These are phyloP conservation scores for Gasterosteus nipponicus DNA, from an alignment of 2,113 vertebrate species.

Conservation along the genomic window DNA sequence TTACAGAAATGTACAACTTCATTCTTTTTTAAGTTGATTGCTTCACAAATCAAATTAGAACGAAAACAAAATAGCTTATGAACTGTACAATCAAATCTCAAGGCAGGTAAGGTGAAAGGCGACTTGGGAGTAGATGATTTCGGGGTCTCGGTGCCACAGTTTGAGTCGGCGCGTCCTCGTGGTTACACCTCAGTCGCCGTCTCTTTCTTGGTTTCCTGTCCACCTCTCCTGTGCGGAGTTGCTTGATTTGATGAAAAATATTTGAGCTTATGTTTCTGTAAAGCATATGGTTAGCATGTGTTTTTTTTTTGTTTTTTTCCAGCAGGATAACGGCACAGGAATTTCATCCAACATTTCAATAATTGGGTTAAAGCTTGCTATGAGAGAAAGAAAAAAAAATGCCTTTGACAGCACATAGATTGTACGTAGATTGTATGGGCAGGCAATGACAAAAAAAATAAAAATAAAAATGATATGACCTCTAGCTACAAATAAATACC, in stretches of 20 bases:
- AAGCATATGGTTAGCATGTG: constrained; percentile 65
- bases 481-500: constrained; percentile 86
- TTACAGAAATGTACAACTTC: constrained; percentile 75
- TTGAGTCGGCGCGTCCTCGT: constrained; percentile 13
- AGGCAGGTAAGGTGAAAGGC: constrained; percentile 55
- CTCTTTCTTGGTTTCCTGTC: constrained; percentile 37
- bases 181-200: constrained; percentile 15
- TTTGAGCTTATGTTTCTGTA: constrained; percentile 74
- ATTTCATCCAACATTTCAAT: constrained; percentile 64
- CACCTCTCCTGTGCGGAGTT: constrained; percentile 27
- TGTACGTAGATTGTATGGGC: constrained; percentile 20
- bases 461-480: constrained; percentile 61
- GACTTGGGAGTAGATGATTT: constrained; percentile 49
- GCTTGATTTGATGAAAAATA: constrained; percentile 51
- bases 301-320: constrained; percentile 17
- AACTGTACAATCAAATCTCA: constrained; percentile 80
- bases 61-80: constrained; percentile 81
- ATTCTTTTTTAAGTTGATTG: constrained; percentile 61
- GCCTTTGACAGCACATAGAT: constrained; percentile 32
- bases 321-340: constrained; percentile 63
- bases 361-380: constrained; percentile 70
- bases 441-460: constrained; percentile 33
- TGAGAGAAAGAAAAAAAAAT: constrained; percentile 34
- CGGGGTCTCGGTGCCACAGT: constrained; percentile 31
- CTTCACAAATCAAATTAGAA: constrained; percentile 66